Evolutionary conservation across 2,888 invertebrate genomes (phyloP), one percentile per base, ranked within the genome.

Genomic region (Scaptomyza cyrtandrae): DNA sequence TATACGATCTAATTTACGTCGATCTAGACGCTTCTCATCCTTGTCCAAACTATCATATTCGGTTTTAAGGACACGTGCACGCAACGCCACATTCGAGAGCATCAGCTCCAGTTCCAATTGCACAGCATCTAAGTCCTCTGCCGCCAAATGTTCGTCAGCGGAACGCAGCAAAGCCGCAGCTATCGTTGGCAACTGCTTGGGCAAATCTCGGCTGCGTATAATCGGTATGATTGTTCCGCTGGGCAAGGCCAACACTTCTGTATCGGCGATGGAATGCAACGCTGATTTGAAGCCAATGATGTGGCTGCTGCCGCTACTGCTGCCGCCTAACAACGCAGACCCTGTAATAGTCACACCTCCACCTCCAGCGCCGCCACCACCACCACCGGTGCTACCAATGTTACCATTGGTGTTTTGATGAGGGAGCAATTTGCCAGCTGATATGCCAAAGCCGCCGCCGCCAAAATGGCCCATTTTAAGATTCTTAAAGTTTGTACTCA

Each of bases 81-180:
- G 93, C 14, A 97, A 94, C 0, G 97, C 97, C 56, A 96, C 96
- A 54, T 96, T 96, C 0, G 97, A 96, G 27, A 98, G 93, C 53
- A 98, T 93, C 24, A 95, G 95, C 92, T 98, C 98, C 54, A 98
- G 92, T 90, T 98, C 98, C 54, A 96, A 92, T 91, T 98, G 98
- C 10, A 98, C 93, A 1, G 95, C 94, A 90, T 98, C 98, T 50
- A 98, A 93, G 90, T 98, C 98, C 83, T 98, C 98, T 93, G 97
- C 96, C 16, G 95, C 95, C 67, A 98, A 94, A 4, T 95, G 95
- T 86, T 97, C 97, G 64, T 96, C 96, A 2, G 94, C 93, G 35
- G 94, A 93, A 59, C 96, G 94, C 11, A 94, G 93, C 52, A 96
- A 92, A 27, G 96, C 94, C 88, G 94, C 93, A 6, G 94, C 93